Base-by-base conservation (phyloP, 2,113 vertebrate species). In the Bubalus kerabau region DNA sequence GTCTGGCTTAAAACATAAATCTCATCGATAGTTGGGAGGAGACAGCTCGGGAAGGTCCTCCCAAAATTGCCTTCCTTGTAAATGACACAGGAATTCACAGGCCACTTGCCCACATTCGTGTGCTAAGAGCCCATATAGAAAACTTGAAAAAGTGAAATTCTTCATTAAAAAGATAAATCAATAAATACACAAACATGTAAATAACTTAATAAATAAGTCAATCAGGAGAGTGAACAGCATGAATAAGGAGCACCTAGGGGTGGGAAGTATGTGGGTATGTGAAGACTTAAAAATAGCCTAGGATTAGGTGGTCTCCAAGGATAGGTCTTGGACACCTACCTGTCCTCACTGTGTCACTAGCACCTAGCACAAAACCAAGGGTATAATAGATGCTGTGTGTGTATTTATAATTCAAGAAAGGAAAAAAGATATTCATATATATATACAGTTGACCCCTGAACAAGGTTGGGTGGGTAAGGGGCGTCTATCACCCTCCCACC, bases 161-260 rank as follows among this genome's bases (percentile, higher is more conserved):
- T 94, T 90, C 59, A 81, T 95, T 87, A 56, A 84, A 94, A 97
- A 96, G 43, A 28, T 56, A 80, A 91, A 56, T 81, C 30, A 56
- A 52, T 50, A 56, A 80, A 86, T 89, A 87, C 6, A 67, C 46
- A 94, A 50, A 5, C 50, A 91, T 83, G 17, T 28, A 92, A 36
- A 54, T 87, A 95, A 88, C 36, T 67, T 82, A 84, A 80, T n/a
- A 60, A 89, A 43, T 48, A 46, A 94, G 91, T 91, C 57, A 40
- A 17, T 56, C 28, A 82, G 16, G 59, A 91, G n/a, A 90, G 26
- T 56, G 74, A 94, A 14, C 8, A 64, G 5, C 46, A 40, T 40
- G 56, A 94, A 16, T 87, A 96, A 95, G 46, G 26, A 84, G 10
- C 56, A 60, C 0, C 13, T 56, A 24, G 19, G 21, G 11, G 17